These are phyloP conservation scores for Acleris holmiana DNA, from an alignment of 2,888 invertebrate genomes.

Conservation along the genomic window DNA sequence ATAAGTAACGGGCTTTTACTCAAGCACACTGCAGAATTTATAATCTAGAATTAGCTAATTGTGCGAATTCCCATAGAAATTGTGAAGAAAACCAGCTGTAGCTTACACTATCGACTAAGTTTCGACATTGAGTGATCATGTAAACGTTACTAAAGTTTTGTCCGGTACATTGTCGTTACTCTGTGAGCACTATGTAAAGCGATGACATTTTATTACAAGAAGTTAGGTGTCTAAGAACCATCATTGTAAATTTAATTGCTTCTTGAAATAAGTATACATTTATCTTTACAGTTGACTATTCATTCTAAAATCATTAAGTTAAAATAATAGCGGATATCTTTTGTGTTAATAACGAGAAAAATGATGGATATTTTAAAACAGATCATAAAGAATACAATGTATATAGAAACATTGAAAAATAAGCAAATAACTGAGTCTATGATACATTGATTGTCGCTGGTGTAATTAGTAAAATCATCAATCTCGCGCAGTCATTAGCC, in stretches of 20 bases:
- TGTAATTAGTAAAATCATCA: slow-evolving; percentile 80
- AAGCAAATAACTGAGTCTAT: slow-evolving; percentile 63
- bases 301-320: slow-evolving; percentile 4
- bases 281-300: slow-evolving; percentile 17
- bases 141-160: slow-evolving; percentile 42
- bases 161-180: slow-evolving; percentile 59
- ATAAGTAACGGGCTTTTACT: no score
- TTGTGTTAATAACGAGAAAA: slow-evolving; percentile 9
- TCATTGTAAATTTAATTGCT: slow-evolving; percentile 53
- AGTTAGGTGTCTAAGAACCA: slow-evolving; percentile 32
- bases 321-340: slow-evolving; percentile 2
- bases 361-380: neutral
- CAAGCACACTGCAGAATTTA: no score
- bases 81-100: no score
- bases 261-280: slow-evolving; percentile 42
- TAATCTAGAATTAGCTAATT: slow-evolving; percentile 36
- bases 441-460: slow-evolving; percentile 75
- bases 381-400: slow-evolving; percentile 8
- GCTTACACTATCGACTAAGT: slow-evolving; percentile 45
- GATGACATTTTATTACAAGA: slow-evolving; percentile 53
- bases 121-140: slow-evolving; percentile 62
- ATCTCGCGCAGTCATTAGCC: slow-evolving; percentile 75
- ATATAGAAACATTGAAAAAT: slow-evolving; percentile 45
- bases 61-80: neutral
- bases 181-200: slow-evolving; percentile 77